A percentile compares a stretch with the other conserved stretches of the same genome.
Evolutionary conservation across 2,797 vertebrate species (phyloP).

Genomic region (Syndactyla subalaris): DNA sequence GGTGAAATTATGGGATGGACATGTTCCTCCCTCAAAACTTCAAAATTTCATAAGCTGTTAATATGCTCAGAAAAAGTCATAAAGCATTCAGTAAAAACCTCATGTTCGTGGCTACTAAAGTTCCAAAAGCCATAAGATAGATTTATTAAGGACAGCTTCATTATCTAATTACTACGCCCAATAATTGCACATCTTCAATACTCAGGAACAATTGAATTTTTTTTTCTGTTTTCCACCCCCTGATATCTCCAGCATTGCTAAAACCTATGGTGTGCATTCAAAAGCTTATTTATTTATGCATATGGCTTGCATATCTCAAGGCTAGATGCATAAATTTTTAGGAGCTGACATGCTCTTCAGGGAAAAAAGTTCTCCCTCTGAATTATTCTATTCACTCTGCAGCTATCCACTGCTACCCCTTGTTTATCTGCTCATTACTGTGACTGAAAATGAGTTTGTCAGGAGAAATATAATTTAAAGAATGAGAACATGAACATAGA

Average conservation of each 20-base stretch:
- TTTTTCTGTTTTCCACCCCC: neutral
- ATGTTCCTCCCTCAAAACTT: neutral
- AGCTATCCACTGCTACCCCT: constrained; percentile 35
- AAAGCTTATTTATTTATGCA: constrained; percentile 67
- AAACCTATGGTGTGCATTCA: constrained; percentile 10
- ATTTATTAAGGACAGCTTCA: constrained; percentile 35
- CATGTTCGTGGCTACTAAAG: neutral
- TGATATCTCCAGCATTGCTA: neutral
- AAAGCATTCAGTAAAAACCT: neutral
- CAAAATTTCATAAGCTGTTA: neutral
- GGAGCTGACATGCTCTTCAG: constrained; percentile 47
- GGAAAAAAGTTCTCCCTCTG: constrained; percentile 6
- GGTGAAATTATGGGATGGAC: neutral
- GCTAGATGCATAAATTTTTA: constrained; percentile 68
- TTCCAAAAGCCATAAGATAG: neutral
- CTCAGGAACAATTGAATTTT: constrained; percentile 7
- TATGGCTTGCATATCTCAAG: constrained; percentile 64
- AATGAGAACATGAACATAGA: constrained; percentile 33
- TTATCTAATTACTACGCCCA: constrained; percentile 52
- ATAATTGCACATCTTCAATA: constrained; percentile 43
- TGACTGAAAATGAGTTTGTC: constrained; percentile 68
- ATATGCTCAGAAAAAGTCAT: neutral
- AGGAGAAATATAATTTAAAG: constrained; percentile 67
- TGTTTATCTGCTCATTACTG: constrained; percentile 65
- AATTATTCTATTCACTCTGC: constrained; percentile 52